Evolutionary conservation across 2,888 invertebrate genomes (phyloP).

Genomic region (Chrysina gloriosa): DNA sequence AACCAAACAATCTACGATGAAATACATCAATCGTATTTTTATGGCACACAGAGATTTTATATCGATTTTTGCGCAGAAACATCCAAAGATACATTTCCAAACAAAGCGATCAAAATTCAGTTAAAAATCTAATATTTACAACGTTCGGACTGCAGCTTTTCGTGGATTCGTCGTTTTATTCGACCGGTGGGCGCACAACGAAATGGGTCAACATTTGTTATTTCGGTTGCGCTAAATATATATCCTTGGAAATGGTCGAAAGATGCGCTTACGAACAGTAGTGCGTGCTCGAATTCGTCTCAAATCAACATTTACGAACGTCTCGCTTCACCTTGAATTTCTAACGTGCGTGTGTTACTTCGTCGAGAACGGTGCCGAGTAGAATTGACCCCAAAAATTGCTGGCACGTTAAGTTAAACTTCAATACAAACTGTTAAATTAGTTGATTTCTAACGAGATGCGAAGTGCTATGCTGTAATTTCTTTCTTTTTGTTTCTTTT

Average conservation of each 20-base stretch:
- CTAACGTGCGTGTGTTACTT: background rate
- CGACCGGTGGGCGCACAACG: constrained; percentile 30
- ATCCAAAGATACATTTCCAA: too few relatives aligned
- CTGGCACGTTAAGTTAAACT: background rate
- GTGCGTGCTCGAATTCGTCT: constrained; percentile 12
- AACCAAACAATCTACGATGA: too few relatives aligned
- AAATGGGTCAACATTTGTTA: constrained; percentile 59
- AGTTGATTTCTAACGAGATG: too few relatives aligned
- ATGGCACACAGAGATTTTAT: too few relatives aligned
- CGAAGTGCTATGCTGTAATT: too few relatives aligned
- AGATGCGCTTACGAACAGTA: constrained; percentile 30
- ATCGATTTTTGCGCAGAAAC: too few relatives aligned
- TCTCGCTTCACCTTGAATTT: constrained; percentile 29
- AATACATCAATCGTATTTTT: too few relatives aligned
- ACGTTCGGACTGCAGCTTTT: background rate
- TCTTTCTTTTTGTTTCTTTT: too few relatives aligned
- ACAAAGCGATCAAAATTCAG: too few relatives aligned
- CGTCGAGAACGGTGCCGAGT: background rate
- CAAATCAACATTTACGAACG: constrained; percentile 17
- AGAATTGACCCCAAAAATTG: background rate
- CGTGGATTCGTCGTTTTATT: background rate
- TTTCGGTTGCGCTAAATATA: constrained; percentile 51
- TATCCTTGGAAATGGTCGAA: constrained; percentile 20
- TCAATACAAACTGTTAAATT: background rate
- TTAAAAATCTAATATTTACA: background rate